Evolutionary conservation across 2,797 vertebrate genomes (phyloP).

Genomic region (Paedocypris micromegethes): DNA sequence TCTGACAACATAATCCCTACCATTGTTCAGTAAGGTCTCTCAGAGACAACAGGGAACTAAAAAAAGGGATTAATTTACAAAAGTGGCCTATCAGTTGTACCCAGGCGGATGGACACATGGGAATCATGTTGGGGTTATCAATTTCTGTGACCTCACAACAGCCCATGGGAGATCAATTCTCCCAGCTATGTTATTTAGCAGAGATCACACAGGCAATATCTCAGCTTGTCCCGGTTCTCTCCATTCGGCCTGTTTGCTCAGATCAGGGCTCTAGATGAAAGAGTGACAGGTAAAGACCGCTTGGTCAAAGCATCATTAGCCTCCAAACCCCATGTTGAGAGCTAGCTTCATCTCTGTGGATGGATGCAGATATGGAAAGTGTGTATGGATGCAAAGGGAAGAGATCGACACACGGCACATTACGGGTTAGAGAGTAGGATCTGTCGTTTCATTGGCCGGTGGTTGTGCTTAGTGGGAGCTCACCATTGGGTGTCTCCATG

Average conservation of each 20-base stretch:
- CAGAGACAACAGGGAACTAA: slow-evolving; percentile 82
- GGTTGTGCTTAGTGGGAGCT: slow-evolving; percentile 59
- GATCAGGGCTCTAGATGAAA: too few species aligned
- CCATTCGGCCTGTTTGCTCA: too few species aligned
- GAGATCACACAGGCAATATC: slow-evolving; percentile 37
- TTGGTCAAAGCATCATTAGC: slow-evolving; percentile 70
- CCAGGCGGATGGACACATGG: slow-evolving; percentile 74
- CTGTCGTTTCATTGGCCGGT: slow-evolving; percentile 62
- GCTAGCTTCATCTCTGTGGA: slow-evolving; percentile 53
- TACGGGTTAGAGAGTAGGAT: slow-evolving; percentile 57
- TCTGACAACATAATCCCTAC: slow-evolving; percentile 87
- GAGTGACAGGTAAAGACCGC: too few species aligned
- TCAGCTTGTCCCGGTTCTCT: slow-evolving; percentile 1
- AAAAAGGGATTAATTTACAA: slow-evolving; percentile 88
- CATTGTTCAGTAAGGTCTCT: slow-evolving; percentile 90
- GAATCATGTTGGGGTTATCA: slow-evolving; percentile 88
- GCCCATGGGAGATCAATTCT: slow-evolving; percentile 82
- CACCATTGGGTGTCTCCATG: slow-evolving; percentile 72
- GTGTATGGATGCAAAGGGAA: slow-evolving; percentile 18
- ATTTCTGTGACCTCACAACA: slow-evolving; percentile 79
- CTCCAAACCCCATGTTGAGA: slow-evolving; percentile 69
- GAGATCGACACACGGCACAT: slow-evolving; percentile 32
- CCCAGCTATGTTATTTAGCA: slow-evolving; percentile 59
- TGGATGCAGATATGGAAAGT: slow-evolving; percentile 30
- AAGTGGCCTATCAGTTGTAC: slow-evolving; percentile 73